Percentiles rank a stretch among this genome's conserved stretches.
Evolutionary conservation across 2,888 invertebrate genomes (phyloP).

Genomic region (Caenorhabditis sp.): DNA sequence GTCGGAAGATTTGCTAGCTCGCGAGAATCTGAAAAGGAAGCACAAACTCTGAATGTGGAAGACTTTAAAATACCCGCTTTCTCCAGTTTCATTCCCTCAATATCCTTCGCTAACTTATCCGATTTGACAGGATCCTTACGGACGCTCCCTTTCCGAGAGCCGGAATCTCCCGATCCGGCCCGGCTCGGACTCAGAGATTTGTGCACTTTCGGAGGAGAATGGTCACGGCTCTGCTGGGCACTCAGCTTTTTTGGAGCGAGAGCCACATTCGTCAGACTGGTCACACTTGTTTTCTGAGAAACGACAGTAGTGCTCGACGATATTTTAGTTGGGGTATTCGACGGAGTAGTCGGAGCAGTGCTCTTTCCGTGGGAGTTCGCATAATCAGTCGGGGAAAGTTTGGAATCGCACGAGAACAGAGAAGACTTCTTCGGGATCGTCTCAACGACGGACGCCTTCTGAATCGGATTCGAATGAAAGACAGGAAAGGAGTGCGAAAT

Average conservation of each 20-base stretch:
- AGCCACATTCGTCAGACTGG: not conserved
- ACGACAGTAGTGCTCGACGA: conserved; percentile 32
- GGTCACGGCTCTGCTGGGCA: conserved; percentile 31
- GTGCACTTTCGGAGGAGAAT: conserved; percentile 14
- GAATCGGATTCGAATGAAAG: not conserved
- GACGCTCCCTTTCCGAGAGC: not conserved
- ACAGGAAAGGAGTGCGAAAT: not conserved
- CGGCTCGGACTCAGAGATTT: conserved; percentile 35
- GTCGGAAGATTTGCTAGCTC: conserved; percentile 23
- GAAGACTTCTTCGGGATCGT: conserved; percentile 14
- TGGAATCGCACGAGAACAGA: conserved; percentile 5
- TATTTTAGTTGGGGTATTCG: conserved; percentile 4
- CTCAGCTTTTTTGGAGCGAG: conserved; percentile 23
- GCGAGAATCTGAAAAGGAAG: conserved; percentile 28
- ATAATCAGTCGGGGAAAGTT: conserved; percentile 3
- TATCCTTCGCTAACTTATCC: conserved; percentile 28
- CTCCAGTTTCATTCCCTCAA: conserved; percentile 28
- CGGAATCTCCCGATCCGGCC: conserved; percentile 31
- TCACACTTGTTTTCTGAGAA: conserved; percentile 13
- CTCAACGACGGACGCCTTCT: conserved; percentile 13
- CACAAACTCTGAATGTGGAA: too few relatives aligned
- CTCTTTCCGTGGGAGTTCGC: not conserved
- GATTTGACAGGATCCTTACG: conserved; percentile 17
- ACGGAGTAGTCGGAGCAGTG: not conserved
- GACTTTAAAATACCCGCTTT: conserved; percentile 24